Evolutionary conservation across 1,140 invertebrate species (phyloP).

Genomic region (Drosophila mauritiana): DNA sequence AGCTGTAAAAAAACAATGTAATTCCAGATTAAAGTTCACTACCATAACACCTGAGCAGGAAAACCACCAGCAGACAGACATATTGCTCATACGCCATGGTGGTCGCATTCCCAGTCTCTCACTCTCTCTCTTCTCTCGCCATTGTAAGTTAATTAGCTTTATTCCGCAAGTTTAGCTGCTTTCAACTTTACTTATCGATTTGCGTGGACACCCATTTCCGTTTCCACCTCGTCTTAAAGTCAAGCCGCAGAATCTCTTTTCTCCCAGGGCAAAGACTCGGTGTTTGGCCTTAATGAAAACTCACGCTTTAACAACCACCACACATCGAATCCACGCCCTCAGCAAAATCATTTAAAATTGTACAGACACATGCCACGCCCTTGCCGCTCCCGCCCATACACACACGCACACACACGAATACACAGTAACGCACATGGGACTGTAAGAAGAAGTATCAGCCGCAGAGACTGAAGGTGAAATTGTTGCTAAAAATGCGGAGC

Average conservation of each 20-base stretch:
- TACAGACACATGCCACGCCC: conserved; percentile 58
- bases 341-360: conserved; percentile 75
- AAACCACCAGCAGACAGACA: conserved; percentile 22
- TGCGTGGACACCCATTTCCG: neutral
- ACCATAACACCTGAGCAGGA: conserved; percentile 25
- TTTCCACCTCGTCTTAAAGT: conserved; percentile 37
- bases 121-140: neutral
- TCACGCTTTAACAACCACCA: conserved; percentile 13
- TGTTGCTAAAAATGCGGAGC: conserved; percentile 67
- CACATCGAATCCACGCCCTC: conserved; percentile 13
- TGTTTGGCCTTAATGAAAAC: conserved; percentile 63
- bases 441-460: conserved; percentile 22
- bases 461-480: conserved; percentile 39
- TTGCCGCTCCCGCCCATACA: conserved; percentile 1
- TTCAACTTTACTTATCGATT: conserved; percentile 56
- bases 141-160: conserved; percentile 70
- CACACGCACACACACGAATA: conserved; percentile 10
- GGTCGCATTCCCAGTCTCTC: neutral
- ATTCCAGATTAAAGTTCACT: conserved; percentile 16
- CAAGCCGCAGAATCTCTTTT: conserved; percentile 28
- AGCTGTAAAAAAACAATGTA: conserved; percentile 33
- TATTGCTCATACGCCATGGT: conserved; percentile 46
- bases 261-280: conserved; percentile 14
- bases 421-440: neutral
- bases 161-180: conserved; percentile 46